phyloP scores from a whole-genome alignment of 1,140 invertebrate species.

The Ditylenchus dipsaci region DNA sequence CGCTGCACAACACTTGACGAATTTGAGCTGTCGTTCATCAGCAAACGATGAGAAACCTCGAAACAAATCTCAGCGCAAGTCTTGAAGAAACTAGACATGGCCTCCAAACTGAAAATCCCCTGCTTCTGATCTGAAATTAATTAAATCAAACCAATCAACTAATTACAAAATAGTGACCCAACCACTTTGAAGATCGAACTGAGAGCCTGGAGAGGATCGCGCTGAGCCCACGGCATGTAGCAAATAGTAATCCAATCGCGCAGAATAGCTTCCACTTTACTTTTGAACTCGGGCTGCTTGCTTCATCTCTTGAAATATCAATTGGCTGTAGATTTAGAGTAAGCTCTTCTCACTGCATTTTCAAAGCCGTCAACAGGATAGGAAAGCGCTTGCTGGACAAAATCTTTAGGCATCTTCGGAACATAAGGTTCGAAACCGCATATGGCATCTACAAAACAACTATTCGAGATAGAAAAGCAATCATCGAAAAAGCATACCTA shows the following conservation, averaged over 20 bases:
- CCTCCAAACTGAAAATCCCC: slow-evolving; percentile 67
- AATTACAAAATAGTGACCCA: slow-evolving; percentile 71
- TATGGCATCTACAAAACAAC: no score
- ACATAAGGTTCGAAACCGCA: no score
- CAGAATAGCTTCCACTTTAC: slow-evolving; percentile 86
- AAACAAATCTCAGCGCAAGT: slow-evolving; percentile 93
- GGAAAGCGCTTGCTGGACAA: no score
- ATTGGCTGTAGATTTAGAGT: background rate
- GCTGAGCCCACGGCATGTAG: slow-evolving; percentile 70
- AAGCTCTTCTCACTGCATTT: background rate
- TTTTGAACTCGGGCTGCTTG: slow-evolving; percentile 68
- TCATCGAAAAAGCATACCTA: no score
- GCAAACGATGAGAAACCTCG: slow-evolving; percentile 79
- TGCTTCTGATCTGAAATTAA: background rate
- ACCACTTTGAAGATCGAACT: slow-evolving; percentile 86
- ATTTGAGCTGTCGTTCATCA: slow-evolving; percentile 64
- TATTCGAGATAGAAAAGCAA: no score
- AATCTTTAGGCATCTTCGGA: no score
- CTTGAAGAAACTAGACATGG: slow-evolving; percentile 94
- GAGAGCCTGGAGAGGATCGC: slow-evolving; percentile 86
- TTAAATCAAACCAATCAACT: background rate
- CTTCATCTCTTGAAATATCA: background rate
- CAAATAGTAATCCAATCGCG: slow-evolving; percentile 88
- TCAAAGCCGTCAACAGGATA: no score
- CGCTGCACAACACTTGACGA: slow-evolving; percentile 16